Evolutionary conservation across 2,797 vertebrate genomes (phyloP).

Genomic region (Gambelia wislizenii): DNA sequence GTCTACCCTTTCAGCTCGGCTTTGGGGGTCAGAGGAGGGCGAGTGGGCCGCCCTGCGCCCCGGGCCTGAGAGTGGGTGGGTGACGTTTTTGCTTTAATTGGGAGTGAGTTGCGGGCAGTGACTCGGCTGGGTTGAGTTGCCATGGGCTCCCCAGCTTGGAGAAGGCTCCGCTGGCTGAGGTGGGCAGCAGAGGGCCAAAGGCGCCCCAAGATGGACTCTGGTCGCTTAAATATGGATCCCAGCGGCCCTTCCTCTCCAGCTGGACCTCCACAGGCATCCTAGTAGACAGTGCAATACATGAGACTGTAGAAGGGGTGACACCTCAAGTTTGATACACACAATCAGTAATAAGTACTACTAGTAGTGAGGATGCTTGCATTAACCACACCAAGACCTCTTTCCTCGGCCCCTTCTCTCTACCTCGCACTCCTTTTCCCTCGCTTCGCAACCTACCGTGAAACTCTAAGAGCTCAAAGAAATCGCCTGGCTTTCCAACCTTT

Average conservation of each 20-base stretch:
- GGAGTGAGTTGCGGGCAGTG: slow-evolving; percentile 30
- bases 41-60: not conserved
- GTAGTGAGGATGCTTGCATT: too few relatives aligned
- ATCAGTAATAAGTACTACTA: too few relatives aligned
- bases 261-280: not conserved
- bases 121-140: slow-evolving; percentile 23
- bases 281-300: not conserved
- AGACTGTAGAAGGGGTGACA: not conserved
- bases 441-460: too few relatives aligned
- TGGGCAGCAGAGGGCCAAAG: not conserved
- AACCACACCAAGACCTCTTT: not conserved
- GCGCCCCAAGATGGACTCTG: not conserved
- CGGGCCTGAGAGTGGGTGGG: not conserved
- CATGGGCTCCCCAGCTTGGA: not conserved
- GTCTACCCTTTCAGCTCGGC: not conserved
- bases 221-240: not conserved
- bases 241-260: not conserved
- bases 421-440: not conserved
- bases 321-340: not conserved
- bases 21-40: not conserved
- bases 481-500: too few relatives aligned
- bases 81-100: not conserved
- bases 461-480: not conserved
- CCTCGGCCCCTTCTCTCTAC: too few relatives aligned
- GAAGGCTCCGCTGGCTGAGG: rapidly evolving